Percentiles rank a stretch among this genome's conserved stretches.
These are phyloP conservation scores for Hippocampus abdominalis DNA, from an alignment of 2,113 vertebrate species.

Conservation along the genomic window DNA sequence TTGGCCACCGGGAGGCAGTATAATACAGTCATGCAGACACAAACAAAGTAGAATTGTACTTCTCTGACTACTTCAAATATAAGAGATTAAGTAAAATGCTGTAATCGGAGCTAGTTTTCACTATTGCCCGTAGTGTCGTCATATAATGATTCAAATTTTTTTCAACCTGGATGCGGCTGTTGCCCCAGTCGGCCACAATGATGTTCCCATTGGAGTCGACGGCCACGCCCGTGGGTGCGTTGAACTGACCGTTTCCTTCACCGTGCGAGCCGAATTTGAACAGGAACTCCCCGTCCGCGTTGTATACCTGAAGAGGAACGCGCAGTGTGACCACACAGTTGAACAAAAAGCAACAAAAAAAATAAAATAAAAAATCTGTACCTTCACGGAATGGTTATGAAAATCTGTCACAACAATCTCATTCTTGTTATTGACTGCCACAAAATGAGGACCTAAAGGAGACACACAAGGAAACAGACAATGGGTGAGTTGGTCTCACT, in stretches of 20 bases:
- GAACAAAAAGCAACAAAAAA: background rate
- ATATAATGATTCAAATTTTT: too few relatives aligned
- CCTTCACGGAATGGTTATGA: slow-evolving; percentile 98
- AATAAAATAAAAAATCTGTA: slow-evolving; percentile 24
- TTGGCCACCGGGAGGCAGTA: too few relatives aligned
- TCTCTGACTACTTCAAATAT: too few relatives aligned
- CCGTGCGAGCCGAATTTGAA: slow-evolving; percentile 98
- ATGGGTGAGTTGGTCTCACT: slow-evolving; percentile 31
- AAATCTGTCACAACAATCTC: slow-evolving; percentile 97
- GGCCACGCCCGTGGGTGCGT: slow-evolving; percentile 91
- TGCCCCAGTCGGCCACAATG: slow-evolving; percentile 97
- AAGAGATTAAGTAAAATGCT: too few relatives aligned
- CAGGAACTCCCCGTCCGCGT: slow-evolving; percentile 92
- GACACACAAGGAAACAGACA: slow-evolving; percentile 9
- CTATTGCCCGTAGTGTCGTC: too few relatives aligned
- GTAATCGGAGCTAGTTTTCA: too few relatives aligned
- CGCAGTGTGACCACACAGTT: too few relatives aligned
- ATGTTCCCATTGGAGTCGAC: slow-evolving; percentile 93
- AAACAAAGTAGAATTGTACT: too few relatives aligned
- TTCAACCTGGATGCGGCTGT: slow-evolving; percentile 92
- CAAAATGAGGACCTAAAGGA: slow-evolving; percentile 89
- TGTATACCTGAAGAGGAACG: slow-evolving; percentile 81
- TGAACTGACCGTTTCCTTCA: slow-evolving; percentile 96
- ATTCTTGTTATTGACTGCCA: slow-evolving; percentile 96
- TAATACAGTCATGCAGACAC: too few relatives aligned